Conservation (phyloP, 2,797 vertebrate genomes). For the Dipus sagitta region DNA sequence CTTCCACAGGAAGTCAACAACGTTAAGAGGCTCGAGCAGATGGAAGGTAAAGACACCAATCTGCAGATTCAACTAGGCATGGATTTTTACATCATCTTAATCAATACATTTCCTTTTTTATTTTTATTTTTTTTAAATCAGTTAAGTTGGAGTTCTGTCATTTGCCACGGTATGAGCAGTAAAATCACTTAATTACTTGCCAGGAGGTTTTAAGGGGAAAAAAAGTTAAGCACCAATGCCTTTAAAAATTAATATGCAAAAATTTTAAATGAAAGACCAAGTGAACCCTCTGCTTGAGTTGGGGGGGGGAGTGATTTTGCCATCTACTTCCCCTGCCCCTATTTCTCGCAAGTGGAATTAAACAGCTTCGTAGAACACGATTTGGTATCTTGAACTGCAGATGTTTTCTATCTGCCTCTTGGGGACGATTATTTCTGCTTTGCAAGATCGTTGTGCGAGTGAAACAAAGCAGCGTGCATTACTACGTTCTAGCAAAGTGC, state of each 20-base stretch:
- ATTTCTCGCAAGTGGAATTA: not conserved
- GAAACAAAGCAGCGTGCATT: not conserved
- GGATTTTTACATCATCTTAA: not conserved
- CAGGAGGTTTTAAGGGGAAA: conserved; percentile 33
- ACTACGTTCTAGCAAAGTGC: not conserved
- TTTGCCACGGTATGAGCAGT: conserved; percentile 12
- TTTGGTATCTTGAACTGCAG: not conserved
- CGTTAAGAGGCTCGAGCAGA: not conserved
- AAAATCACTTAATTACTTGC: conserved; percentile 62
- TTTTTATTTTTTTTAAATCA: too few species aligned
- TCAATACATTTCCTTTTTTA: not conserved
- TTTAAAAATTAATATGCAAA: conserved; percentile 16
- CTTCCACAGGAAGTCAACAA: not conserved
- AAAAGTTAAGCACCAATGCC: not conserved
- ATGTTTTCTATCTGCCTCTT: not conserved
- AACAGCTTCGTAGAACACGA: not conserved
- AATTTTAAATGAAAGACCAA: not conserved
- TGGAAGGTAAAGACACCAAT: not conserved
- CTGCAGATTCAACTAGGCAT: not conserved
- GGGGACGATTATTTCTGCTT: not conserved
- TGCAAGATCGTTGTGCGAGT: not conserved
- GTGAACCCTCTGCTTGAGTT: not conserved
- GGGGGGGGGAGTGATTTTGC: not conserved
- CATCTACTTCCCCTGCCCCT: not conserved
- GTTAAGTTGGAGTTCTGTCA: not conserved